Evolutionary conservation across 2,113 vertebrate species (phyloP).

Genomic region (Rostratula benghalensis): DNA sequence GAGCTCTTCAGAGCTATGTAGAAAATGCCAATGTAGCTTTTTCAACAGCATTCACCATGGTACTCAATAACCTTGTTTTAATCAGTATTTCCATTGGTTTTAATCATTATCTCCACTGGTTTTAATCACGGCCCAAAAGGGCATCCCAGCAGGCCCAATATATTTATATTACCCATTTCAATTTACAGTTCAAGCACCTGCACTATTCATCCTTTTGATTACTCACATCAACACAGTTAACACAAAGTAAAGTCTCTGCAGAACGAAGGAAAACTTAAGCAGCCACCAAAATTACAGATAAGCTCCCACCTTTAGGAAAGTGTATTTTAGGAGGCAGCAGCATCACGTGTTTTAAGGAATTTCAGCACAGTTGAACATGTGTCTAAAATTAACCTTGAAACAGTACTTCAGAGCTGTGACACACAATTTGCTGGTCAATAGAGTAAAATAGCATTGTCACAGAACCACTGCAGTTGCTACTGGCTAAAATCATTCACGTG

Average conservation of each 20-base stretch:
- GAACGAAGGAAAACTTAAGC: neutral
- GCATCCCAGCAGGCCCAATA: neutral
- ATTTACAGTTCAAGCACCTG: neutral
- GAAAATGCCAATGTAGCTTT: neutral
- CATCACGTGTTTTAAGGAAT: neutral
- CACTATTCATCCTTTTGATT: neutral
- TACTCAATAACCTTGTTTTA: neutral
- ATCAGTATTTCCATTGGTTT: accelerated
- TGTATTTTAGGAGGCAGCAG: neutral
- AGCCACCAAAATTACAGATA: neutral
- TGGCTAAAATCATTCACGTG: neutral
- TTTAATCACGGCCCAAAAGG: neutral
- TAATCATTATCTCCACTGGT: accelerated
- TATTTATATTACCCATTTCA: neutral
- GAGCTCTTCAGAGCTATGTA: neutral
- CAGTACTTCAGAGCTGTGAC: neutral
- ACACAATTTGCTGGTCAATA: neutral
- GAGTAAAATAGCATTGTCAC: neutral
- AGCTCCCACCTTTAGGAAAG: neutral
- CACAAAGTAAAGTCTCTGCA: neutral
- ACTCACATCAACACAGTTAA: neutral
- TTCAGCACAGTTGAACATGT: accelerated
- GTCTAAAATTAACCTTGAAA: neutral
- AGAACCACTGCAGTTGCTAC: neutral
- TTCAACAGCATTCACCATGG: neutral